phyloP scores from a whole-genome alignment of 2,113 vertebrate species.

The Cathartes aura region DNA sequence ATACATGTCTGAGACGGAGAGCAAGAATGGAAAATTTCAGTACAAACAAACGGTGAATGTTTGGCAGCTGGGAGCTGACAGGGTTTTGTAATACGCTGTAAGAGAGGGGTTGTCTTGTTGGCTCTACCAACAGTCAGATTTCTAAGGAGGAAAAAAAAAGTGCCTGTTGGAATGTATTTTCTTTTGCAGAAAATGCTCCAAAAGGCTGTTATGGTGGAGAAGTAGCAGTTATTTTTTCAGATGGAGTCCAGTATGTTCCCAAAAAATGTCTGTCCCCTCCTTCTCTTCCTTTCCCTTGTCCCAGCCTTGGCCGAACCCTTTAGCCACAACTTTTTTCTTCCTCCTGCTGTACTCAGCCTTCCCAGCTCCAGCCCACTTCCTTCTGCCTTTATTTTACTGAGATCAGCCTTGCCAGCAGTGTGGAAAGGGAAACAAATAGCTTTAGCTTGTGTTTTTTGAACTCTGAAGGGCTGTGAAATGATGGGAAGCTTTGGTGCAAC shows the following conservation, averaged over 20 bases:
- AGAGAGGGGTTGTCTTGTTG: slow-evolving; percentile 28
- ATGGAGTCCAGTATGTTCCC: neutral
- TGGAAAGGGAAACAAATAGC: neutral
- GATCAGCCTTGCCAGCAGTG: neutral
- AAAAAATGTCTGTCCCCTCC: neutral
- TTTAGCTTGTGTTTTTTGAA: neutral
- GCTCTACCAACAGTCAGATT: neutral
- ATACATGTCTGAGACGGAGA: slow-evolving; percentile 32
- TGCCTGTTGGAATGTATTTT: neutral
- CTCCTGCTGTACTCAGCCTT: neutral
- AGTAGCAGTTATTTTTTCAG: neutral
- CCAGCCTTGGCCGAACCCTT: neutral
- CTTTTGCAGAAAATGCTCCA: neutral
- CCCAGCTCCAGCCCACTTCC: neutral
- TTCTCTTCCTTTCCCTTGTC: neutral
- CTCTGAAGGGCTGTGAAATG: neutral
- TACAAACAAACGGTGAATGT: slow-evolving; percentile 43
- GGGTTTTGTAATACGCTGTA: slow-evolving; percentile 14
- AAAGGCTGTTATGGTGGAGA: neutral
- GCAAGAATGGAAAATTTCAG: slow-evolving; percentile 56
- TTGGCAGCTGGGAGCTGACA: slow-evolving; percentile 30
- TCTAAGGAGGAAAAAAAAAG: neutral
- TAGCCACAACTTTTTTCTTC: neutral
- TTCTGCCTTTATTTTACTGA: neutral
- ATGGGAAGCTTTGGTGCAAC: neutral